Percentiles rank a stretch among this genome's conserved stretches.
These are phyloP conservation scores for Aphrocallistes beatrix DNA, from an alignment of 37 sponge, comb jelly and placozoan genomes.

Conservation along the genomic window DNA sequence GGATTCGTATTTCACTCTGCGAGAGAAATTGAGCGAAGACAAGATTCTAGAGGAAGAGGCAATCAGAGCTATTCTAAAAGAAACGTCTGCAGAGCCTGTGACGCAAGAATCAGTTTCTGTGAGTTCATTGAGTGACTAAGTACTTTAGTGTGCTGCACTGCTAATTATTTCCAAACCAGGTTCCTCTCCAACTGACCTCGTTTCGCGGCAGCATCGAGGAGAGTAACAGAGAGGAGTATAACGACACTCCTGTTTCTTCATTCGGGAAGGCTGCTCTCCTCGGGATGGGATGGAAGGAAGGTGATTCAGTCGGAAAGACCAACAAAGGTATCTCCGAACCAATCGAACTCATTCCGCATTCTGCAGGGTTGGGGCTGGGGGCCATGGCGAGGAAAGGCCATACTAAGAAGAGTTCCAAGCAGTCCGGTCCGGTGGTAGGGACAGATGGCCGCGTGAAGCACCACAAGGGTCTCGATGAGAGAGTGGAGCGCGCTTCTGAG, in stretches of 20 bases:
- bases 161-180: not conserved
- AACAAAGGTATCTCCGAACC: conserved; percentile 63
- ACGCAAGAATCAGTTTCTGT: not conserved
- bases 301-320: conserved; percentile 69
- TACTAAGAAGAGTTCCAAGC: not conserved
- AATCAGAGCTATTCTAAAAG: not conserved
- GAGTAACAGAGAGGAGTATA: conserved; percentile 78
- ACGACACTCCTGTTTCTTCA: conserved; percentile 55
- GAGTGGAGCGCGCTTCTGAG: not conserved
- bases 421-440: conserved; percentile 31
- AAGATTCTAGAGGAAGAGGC: not conserved
- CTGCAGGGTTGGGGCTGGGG: conserved; percentile 62
- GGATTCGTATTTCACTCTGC: not conserved
- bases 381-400: conserved; percentile 21
- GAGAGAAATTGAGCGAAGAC: not conserved
- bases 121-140: not conserved
- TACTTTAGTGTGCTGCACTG: not conserved
- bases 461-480: conserved; percentile 56
- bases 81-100: not conserved
- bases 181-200: not conserved
- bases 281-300: conserved; percentile 96
- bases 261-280: conserved; percentile 81
- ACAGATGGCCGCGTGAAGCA: conserved; percentile 67
- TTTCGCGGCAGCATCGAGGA: conserved; percentile 11
- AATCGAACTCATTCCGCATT: conserved; percentile 56